Conservation (phyloP, 1,140 invertebrate genomes). For the Schlechtendalia chinensis region DNA sequence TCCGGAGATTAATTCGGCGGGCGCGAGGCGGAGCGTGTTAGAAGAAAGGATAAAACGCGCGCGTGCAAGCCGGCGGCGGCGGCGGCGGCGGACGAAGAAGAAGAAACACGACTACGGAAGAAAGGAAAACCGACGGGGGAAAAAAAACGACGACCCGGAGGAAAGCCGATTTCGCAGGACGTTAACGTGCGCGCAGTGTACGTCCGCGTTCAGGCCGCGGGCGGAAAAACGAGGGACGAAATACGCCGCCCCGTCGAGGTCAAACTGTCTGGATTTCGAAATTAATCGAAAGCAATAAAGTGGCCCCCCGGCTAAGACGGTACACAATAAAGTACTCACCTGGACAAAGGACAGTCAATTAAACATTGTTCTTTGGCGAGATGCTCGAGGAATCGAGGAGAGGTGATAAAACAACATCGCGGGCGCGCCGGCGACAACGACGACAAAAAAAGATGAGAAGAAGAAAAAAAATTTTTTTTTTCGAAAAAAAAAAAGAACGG, state of each 20-base stretch:
- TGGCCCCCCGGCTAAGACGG: slow-evolving; percentile 12
- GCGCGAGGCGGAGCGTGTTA: not conserved
- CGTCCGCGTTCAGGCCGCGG: not conserved
- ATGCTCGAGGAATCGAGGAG: not conserved
- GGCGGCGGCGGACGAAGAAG: not conserved
- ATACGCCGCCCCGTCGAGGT: not conserved
- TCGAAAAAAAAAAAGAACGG: not conserved
- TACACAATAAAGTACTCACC: slow-evolving; percentile 43
- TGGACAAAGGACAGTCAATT: slow-evolving; percentile 50
- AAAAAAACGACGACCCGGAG: not conserved
- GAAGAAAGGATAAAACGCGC: slow-evolving; percentile 40
- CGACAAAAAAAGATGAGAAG: too few species aligned
- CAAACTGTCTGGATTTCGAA: slow-evolving; percentile 45
- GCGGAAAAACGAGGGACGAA: slow-evolving; percentile 14
- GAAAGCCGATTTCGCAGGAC: slow-evolving; percentile 25
- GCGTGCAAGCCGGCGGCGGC: not conserved
- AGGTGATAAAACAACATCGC: slow-evolving; percentile 37
- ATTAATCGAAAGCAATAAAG: slow-evolving; percentile 49
- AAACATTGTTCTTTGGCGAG: slow-evolving; percentile 42
- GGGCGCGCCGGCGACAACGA: not conserved
- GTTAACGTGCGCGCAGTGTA: not conserved
- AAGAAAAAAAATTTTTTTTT: too few species aligned
- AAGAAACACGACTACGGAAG: not conserved
- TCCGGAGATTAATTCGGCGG: slow-evolving; percentile 42
- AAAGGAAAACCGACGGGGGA: not conserved